Conservation (phyloP, 2,888 invertebrate species). For the Theodoxus fluviatilis region DNA sequence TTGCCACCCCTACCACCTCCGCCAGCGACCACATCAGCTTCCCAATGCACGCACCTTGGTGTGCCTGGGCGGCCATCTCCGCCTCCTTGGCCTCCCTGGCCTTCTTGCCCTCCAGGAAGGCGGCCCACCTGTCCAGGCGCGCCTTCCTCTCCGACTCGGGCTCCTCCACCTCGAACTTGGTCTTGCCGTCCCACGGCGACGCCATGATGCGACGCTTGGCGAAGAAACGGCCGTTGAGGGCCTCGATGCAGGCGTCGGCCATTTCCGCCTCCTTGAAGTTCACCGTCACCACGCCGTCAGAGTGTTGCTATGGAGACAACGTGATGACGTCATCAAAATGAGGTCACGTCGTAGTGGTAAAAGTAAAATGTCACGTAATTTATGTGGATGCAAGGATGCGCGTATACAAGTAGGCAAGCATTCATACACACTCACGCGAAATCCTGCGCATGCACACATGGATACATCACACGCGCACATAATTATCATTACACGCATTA, state of each 20-base stretch:
- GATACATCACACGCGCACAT: neutral
- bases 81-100: too few relatives aligned
- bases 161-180: constrained; percentile 89
- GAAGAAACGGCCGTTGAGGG: constrained; percentile 90
- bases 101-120: constrained; percentile 48
- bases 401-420: constrained; percentile 7
- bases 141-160: constrained; percentile 85
- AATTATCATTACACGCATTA: neutral
- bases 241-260: constrained; percentile 86
- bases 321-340: neutral
- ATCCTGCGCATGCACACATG: neutral
- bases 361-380: neutral
- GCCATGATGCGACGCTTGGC: constrained; percentile 85
- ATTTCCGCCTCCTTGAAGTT: constrained; percentile 88
- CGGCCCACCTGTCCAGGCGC: constrained; percentile 85
- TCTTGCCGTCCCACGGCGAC: constrained; percentile 93
- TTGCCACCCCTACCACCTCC: too few relatives aligned
- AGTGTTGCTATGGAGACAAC: constrained; percentile 76
- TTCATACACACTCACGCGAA: neutral
- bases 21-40: too few relatives aligned
- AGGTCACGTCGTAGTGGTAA: neutral
- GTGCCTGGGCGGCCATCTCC: too few relatives aligned
- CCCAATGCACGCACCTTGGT: too few relatives aligned
- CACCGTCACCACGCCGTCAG: constrained; percentile 92
- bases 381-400: neutral